Base-by-base conservation (phyloP, 2,888 invertebrate species). In the Sylvicola cinctus region DNA sequence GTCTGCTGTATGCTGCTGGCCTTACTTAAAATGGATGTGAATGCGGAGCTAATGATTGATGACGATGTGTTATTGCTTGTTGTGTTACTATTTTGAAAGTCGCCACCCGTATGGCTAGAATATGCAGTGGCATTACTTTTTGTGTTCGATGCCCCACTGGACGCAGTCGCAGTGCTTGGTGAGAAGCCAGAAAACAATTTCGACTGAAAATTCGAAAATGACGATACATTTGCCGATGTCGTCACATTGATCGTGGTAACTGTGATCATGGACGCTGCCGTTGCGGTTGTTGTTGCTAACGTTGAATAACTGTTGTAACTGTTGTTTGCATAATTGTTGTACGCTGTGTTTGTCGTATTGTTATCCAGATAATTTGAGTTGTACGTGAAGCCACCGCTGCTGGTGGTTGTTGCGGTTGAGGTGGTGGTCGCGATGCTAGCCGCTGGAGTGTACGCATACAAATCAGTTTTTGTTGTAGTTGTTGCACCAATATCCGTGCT, bases 21-120 rank as follows among this genome's bases (percentile, higher is more conserved):
- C 20, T 20, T 20, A 20, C 20, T 20, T 20, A 20, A 8, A 6
- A 20, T 20, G 20, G 20, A 20, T 32, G 17, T 32, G 17, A 32
- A 52, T 46, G 38, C 48, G 42, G 45, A 42, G 28, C 41, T 43
- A 13, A 34, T 41, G 36, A 34, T 43, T 41, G 30, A 44, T 39
- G 10, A 43, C 41, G 35, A 43, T 42, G 33, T 45, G 40, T 13
- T 46, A 44, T 14, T 42, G 40, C 43, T 40, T 14, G 32, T 28
- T 10, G 23, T 23, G 32, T 39, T 40, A 34, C 29, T 36, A 6
- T 20, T 20, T 20, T 20, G 20, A 20, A 6, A 20, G 8, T 35
- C 32, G 28, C 38, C 38, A 16, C 37, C 33, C 16, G 12, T 20
- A 8, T 26, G 3, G 10, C 31, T 20, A 20, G 20, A 6, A 20